A percentile compares a stretch with the other conserved stretches of the same genome.
Conservation (phyloP, 35 echinoderm and acorn worm genomes). For the Apostichopus californicus region DNA sequence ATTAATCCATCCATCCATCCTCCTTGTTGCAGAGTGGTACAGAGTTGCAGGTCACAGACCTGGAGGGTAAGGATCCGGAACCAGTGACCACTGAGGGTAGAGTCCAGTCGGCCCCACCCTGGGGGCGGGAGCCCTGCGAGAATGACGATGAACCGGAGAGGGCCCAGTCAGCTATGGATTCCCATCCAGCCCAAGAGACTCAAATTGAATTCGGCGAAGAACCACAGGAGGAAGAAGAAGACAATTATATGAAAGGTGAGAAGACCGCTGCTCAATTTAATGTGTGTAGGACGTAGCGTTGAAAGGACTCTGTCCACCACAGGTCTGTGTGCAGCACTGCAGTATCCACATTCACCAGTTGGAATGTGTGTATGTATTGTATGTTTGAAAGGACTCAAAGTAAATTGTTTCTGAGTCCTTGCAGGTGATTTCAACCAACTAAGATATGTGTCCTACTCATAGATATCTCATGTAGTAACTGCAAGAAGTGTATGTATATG, state of each 20-base stretch:
- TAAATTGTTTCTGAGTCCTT: too few species aligned
- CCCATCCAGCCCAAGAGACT: background rate
- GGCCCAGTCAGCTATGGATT: background rate
- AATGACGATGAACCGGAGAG: background rate
- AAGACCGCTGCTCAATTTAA: background rate
- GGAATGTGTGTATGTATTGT: too few species aligned
- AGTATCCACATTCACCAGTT: too few species aligned
- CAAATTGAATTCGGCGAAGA: constrained; percentile 21
- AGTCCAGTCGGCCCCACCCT: constrained; percentile 6
- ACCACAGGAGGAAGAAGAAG: constrained; percentile 17
- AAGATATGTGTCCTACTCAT: too few species aligned
- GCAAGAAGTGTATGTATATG: too few species aligned
- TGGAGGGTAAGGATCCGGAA: background rate
- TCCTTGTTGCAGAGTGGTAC: background rate
- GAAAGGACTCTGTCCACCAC: background rate
- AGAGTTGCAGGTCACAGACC: background rate
- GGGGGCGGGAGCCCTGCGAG: background rate
- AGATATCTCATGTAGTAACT: too few species aligned
- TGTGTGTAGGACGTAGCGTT: background rate
- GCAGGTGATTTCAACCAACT: too few species aligned
- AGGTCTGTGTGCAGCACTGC: background rate
- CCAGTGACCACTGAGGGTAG: background rate
- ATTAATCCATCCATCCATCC: background rate
- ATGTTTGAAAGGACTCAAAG: too few species aligned
- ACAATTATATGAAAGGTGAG: constrained; percentile 29